Conservation (phyloP, 2,113 vertebrate species). For the Argyrosomus japonicus region DNA sequence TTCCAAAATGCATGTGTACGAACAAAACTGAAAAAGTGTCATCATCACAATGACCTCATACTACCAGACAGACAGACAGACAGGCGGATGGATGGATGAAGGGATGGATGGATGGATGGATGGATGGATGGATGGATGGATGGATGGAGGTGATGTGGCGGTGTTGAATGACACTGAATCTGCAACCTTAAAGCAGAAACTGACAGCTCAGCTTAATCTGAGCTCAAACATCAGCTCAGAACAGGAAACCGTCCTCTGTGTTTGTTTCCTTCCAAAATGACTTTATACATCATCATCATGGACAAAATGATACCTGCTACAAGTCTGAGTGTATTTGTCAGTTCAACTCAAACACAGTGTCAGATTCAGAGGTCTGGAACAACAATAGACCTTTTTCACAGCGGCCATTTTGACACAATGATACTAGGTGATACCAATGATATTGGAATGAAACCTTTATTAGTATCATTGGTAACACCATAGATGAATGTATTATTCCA, state of each 20-base stretch:
- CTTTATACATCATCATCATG: too few species aligned
- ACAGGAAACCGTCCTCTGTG: neutral
- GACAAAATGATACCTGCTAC: too few species aligned
- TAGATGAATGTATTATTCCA: too few species aligned
- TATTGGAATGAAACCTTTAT: too few species aligned
- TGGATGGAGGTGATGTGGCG: too few species aligned
- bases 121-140: neutral
- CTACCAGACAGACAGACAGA: neutral
- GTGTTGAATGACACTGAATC: slow-evolving; percentile 7
- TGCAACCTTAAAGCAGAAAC: neutral
- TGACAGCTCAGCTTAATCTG: neutral
- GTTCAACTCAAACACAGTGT: neutral
- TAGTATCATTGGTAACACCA: too few species aligned
- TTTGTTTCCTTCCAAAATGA: too few species aligned
- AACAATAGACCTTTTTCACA: too few species aligned
- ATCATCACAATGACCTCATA: neutral
- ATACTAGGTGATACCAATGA: too few species aligned
- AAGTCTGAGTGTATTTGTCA: neutral
- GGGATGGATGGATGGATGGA: neutral
- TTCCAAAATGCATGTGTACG: neutral
- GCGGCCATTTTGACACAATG: too few species aligned
- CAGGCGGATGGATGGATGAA: too few species aligned
- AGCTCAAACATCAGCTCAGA: neutral
- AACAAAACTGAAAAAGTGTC: neutral
- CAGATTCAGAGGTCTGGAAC: too few species aligned